Evolutionary conservation across 2,888 invertebrate genomes (phyloP), one percentile per base, ranked within the genome.

Genomic region (Agonopterix subpropinquella): DNA sequence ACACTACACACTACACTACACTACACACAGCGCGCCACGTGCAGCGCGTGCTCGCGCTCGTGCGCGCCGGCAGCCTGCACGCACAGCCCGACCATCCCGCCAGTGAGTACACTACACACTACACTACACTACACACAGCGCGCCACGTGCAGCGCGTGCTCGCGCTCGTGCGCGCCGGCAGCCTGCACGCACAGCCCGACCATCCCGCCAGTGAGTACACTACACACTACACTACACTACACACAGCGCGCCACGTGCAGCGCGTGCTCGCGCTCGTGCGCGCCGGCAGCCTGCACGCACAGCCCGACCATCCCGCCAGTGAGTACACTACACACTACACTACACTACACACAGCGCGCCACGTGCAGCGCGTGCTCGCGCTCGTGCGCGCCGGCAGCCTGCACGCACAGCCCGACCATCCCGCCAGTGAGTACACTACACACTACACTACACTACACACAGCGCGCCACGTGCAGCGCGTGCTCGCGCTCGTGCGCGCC

Each of bases 21-120:
- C n/a, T n/a, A n/a, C n/a, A n/a, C n/a, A n/a, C n/a, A n/a, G 97
- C 37, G 94, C 77, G 9, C 96, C 94, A 59, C 53, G 62, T 64
- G 41, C 94, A 83, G 36, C 54, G 59, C 43, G 57, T 82, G 53
- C 73, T 83, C 8, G 72, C 72, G 92, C 97, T 73, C 75, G 67
- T 85, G 52, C 67, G 84, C 94, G 71, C 95, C 8, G 83, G 80
- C 50, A 70, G 81, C 41, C 58, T 97, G 41, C 94, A 94, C 78
- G 93, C 65, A 13, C 67, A 70, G 56, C 53, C 55, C 41, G 49
- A 11, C 4, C 56, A 50, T 0, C 64, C 60, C 3, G 55, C 58
- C 48, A 59, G 64, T 64, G 43, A 47, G 53, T 45, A 18, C 18
- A n/a, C n/a, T n/a, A n/a, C n/a, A n/a, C n/a, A n/a, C n/a, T n/a